Evolutionary conservation across 1,140 invertebrate genomes (phyloP), one percentile per base, ranked within the genome.

Genomic region (Araneus ventricosus): DNA sequence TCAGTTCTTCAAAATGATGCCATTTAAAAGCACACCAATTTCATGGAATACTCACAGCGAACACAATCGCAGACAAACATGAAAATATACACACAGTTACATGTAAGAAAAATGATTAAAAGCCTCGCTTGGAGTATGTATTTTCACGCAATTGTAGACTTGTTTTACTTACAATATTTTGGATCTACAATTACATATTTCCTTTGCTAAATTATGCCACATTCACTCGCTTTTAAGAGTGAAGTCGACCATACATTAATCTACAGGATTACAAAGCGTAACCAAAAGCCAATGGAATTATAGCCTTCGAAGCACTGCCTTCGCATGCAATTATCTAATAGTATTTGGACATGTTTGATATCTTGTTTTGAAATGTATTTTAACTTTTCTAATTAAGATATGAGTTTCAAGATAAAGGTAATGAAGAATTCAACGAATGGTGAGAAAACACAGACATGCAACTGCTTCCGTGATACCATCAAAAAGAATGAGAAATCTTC

Each of bases 151-250:
- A 41, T 84, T 84, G 75, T 45, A 91, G 70, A 84, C 30, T 10
- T 52, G 45, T 84, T 91, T 91, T 84, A 37, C 80, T 67, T 84
- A 30, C 57, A 34, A 79, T 41, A 37, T 30, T 90, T 91, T 41
- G 34, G n/a, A 63, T 79, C 79, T 85, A 91, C 80, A 91, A 91
- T 82, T 84, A 41, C 45, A 70, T 41, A 75, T 27, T 86, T 86
- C 37, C n/a, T 61, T 92, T 92, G 90, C 90, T 92, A 92, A 92
- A 52, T 92, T 92, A 63, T 92, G 90, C 90, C 90, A 92, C 90
- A 37, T 70, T 86, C 90, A 67, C 61, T 86, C 82, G 22, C 39
- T 61, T 86, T 34, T 8, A 34, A 34, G 41, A 75, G 82, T 59
- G 90, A 92, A 92, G 90, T 86, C 80, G 82, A 92, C 82, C 80